phyloP scores from a whole-genome alignment of 2,888 invertebrate species.

The Carabus problematicus region DNA sequence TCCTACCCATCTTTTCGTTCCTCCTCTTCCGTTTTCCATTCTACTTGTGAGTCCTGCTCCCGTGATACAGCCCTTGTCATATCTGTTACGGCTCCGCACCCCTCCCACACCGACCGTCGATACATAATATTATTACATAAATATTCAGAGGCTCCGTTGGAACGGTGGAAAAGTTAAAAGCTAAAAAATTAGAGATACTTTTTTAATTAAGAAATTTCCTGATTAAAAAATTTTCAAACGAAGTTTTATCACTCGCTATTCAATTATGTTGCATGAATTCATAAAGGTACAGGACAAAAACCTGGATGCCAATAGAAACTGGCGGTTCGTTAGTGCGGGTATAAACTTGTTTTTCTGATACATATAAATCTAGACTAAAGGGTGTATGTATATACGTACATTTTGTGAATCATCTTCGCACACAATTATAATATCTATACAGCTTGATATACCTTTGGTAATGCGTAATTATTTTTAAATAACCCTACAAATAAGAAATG shows the following conservation, averaged over 20 bases:
- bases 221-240: constrained; percentile 33
- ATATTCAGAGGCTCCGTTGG: constrained; percentile 26
- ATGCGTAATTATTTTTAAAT: not conserved
- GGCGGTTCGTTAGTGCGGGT: too few relatives aligned
- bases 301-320: too few relatives aligned
- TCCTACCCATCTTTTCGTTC: not conserved
- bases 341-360: too few relatives aligned
- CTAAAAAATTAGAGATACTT: constrained; percentile 37
- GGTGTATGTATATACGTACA: too few relatives aligned
- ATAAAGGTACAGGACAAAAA: not conserved
- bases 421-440: too few relatives aligned
- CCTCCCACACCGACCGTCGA: not conserved
- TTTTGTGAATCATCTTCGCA: too few relatives aligned
- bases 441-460: too few relatives aligned
- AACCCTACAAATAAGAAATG: not conserved
- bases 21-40: not conserved
- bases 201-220: constrained; percentile 42
- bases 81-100: too few relatives aligned
- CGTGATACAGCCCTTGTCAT: not conserved
- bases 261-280: constrained; percentile 29
- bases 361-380: too few relatives aligned
- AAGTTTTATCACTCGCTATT: constrained; percentile 31
- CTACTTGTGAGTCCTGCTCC: not conserved
- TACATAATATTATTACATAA: constrained; percentile 27
- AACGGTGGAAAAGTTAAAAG: constrained; percentile 25